Evolutionary conservation across 2,797 vertebrate genomes (phyloP).

Genomic region (Myripristis murdjan): DNA sequence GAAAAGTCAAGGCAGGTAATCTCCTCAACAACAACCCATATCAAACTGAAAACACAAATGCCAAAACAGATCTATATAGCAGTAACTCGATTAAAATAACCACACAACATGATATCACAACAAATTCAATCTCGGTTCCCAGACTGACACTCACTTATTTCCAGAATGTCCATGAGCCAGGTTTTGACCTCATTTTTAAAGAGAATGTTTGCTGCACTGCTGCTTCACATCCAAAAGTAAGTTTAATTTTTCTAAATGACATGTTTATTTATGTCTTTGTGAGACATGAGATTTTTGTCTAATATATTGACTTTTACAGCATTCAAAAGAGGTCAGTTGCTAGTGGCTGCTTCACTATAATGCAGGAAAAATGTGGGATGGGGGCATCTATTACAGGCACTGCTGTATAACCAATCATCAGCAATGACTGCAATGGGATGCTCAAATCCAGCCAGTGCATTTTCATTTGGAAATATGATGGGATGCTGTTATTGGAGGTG

Average conservation of each 20-base stretch:
- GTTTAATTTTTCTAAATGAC: neutral
- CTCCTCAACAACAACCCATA: no score
- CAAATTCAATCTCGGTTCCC: no score
- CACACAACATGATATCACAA: no score
- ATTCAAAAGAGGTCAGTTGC: neutral
- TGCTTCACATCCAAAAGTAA: conserved; percentile 14
- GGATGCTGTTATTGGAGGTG: neutral
- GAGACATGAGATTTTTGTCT: neutral
- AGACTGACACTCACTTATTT: no score
- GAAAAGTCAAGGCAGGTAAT: no score
- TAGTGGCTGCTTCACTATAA: neutral
- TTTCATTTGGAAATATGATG: neutral
- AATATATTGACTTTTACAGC: neutral
- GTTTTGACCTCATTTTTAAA: neutral
- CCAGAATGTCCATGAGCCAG: no score
- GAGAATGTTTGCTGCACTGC: conserved; percentile 18
- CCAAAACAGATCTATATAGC: no score
- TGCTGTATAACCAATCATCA: no score
- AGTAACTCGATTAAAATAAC: no score
- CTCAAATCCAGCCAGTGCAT: neutral
- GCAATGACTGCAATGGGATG: neutral
- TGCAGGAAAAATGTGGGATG: neutral
- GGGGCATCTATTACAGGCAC: no score
- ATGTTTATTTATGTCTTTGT: neutral
- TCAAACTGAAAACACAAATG: no score